Percentiles rank a stretch among this genome's conserved stretches.
Conservation (phyloP, 2,797 vertebrate genomes). For the Tauraco hartlaubi region DNA sequence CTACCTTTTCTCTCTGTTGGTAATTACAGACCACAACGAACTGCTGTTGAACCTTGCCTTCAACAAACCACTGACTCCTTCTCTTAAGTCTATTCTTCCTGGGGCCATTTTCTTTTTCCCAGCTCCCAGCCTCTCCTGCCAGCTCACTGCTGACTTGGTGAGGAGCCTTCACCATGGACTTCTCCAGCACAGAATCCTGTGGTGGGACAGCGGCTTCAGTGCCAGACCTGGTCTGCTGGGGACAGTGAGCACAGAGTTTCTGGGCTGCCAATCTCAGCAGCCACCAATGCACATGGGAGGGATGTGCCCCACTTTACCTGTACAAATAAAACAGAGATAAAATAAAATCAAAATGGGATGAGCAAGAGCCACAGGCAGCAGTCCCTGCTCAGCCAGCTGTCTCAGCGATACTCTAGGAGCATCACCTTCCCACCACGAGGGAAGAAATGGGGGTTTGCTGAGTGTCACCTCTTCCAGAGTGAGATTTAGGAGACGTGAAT, state of each 20-base stretch:
- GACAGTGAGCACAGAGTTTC: background rate
- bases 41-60: background rate
- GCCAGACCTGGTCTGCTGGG: background rate
- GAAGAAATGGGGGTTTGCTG: background rate
- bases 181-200: fast-evolving
- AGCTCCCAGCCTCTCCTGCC: background rate
- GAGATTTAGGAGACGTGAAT: background rate
- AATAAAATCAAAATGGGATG: background rate
- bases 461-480: fast-evolving
- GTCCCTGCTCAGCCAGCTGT: background rate
- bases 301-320: background rate
- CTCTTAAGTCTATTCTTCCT: background rate
- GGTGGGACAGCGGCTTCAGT: fast-evolving
- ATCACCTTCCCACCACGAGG: fast-evolving
- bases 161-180: background rate
- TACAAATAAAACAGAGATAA: background rate
- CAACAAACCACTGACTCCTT: background rate
- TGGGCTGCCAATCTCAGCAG: background rate
- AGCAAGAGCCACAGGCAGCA: background rate
- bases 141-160: background rate
- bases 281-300: background rate
- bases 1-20: background rate
- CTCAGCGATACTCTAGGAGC: background rate
- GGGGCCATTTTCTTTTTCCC: background rate
- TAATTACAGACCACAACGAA: background rate